These are phyloP conservation scores for Acrossocheilus fasciatus DNA, from an alignment of 2,797 vertebrate species.

Conservation along the genomic window DNA sequence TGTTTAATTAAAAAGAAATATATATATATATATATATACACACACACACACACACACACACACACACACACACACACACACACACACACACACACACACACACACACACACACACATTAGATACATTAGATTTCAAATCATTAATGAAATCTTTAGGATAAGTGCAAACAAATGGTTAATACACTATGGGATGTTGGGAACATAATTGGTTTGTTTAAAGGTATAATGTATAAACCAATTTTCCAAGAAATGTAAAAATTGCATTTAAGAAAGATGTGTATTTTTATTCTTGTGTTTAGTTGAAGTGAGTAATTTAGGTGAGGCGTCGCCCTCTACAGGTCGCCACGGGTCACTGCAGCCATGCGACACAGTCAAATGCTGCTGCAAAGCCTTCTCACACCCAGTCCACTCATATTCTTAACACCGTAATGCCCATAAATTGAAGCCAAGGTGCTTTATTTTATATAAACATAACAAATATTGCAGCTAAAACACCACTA, in stretches of 20 bases:
- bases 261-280: neutral
- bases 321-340: neutral
- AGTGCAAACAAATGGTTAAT: neutral
- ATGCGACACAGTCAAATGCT: constrained; percentile 2
- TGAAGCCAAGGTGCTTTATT: neutral
- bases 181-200: neutral
- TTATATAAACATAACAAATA: neutral
- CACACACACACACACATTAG: no score
- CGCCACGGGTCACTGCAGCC: neutral
- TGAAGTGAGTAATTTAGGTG: neutral
- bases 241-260: neutral
- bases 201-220: neutral
- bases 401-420: neutral
- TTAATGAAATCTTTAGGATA: neutral
- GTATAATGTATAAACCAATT: neutral
- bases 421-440: neutral
- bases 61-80: no score
- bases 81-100: no score
- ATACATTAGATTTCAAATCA: no score
- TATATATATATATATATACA: neutral
- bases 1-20: neutral
- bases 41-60: no score
- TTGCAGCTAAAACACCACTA: no score
- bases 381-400: neutral
- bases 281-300: neutral